phyloP scores from a whole-genome alignment of 1,140 invertebrate species.

The Harlomillsia oculata region DNA sequence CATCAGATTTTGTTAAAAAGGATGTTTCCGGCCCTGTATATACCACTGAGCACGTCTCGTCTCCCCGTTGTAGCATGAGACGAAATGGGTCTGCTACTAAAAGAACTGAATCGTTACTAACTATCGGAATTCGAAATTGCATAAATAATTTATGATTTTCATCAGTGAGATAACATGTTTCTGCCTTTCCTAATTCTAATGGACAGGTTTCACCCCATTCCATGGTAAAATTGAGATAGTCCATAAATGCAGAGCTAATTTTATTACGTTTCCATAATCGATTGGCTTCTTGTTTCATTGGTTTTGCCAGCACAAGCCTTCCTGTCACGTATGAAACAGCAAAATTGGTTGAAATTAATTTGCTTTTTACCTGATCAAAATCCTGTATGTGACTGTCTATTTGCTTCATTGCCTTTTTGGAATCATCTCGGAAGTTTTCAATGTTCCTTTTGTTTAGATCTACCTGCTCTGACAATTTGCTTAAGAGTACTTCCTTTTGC shows the following conservation, averaged over 20 bases:
- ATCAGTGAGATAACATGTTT: background rate
- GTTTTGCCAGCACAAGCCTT: background rate
- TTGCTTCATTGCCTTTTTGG: background rate
- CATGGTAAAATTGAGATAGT: conserved; percentile 5
- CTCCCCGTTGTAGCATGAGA: background rate
- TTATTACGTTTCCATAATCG: background rate
- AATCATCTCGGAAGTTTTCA: background rate
- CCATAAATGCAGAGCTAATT: background rate
- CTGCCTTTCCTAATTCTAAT: background rate
- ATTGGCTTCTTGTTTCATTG: background rate
- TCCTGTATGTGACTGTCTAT: background rate
- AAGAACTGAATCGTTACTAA: background rate
- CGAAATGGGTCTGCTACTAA: conserved; percentile 2
- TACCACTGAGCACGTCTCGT: background rate
- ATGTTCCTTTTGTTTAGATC: background rate
- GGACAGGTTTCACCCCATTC: background rate
- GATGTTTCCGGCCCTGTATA: conserved; percentile 4
- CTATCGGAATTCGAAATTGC: background rate
- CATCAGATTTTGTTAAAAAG: background rate
- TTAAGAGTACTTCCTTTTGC: background rate
- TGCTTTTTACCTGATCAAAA: conserved; percentile 1
- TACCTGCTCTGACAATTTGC: background rate
- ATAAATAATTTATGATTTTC: background rate
- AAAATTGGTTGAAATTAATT: background rate
- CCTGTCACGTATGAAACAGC: background rate